These are phyloP conservation scores for Micropoecilia bifurca DNA, from an alignment of 2,797 vertebrate genomes.

Conservation along the genomic window DNA sequence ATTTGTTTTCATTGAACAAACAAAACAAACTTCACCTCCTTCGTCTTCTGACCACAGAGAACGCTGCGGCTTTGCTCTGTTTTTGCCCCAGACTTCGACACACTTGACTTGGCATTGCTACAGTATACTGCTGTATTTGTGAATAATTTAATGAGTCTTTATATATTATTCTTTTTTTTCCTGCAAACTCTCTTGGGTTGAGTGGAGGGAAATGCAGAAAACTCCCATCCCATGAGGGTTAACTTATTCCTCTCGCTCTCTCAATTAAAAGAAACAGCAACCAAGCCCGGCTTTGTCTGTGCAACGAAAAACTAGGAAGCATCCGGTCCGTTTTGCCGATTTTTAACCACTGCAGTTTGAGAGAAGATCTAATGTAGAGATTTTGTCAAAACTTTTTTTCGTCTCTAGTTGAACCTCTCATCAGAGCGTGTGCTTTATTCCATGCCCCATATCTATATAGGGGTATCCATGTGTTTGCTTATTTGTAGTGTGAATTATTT, in stretches of 20 bases:
- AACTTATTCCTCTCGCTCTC: slow-evolving; percentile 57
- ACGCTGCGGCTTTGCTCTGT: slow-evolving; percentile 40
- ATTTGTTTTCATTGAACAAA: slow-evolving; percentile 7
- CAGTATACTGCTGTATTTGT: slow-evolving; percentile 69
- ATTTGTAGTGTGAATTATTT: slow-evolving; percentile 68
- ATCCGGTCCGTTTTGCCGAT: slow-evolving; percentile 24
- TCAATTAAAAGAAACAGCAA: slow-evolving; percentile 76
- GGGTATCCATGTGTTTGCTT: slow-evolving; percentile 51
- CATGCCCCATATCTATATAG: slow-evolving; percentile 37
- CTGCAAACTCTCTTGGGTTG: slow-evolving; percentile 66
- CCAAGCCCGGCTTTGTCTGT: slow-evolving; percentile 57
- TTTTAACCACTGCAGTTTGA: slow-evolving; percentile 44
- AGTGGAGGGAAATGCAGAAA: slow-evolving; percentile 64
- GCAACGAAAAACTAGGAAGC: slow-evolving; percentile 51
- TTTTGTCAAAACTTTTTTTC: slow-evolving; percentile 36
- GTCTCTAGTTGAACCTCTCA: slow-evolving; percentile 20
- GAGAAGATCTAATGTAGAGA: slow-evolving; percentile 26
- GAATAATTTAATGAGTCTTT: slow-evolving; percentile 78
- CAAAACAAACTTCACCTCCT: slow-evolving; percentile 30
- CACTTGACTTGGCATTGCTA: slow-evolving; percentile 56
- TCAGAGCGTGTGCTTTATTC: slow-evolving; percentile 32
- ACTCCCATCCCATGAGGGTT: slow-evolving; percentile 69
- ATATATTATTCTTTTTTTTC: slow-evolving; percentile 63
- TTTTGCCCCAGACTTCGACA: slow-evolving; percentile 55
- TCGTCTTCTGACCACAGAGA: slow-evolving; percentile 52